Percentiles rank a stretch among this genome's conserved stretches.
These are phyloP conservation scores for Aptenodytes patagonicus DNA, from an alignment of 2,113 vertebrate species.

Conservation along the genomic window DNA sequence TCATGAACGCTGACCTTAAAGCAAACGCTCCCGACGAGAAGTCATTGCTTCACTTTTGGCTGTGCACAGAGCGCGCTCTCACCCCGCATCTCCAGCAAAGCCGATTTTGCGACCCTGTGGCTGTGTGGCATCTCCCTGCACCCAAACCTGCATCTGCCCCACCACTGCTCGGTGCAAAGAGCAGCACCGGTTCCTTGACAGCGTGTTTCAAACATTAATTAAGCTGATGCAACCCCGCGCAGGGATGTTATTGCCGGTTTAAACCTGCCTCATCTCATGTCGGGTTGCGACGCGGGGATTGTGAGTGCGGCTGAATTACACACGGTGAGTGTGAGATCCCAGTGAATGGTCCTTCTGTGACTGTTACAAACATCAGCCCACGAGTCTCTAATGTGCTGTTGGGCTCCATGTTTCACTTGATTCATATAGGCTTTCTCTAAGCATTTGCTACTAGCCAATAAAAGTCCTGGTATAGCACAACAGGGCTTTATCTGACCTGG, in stretches of 20 bases:
- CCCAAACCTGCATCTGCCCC: background rate
- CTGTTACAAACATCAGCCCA: background rate
- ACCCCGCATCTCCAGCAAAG: background rate
- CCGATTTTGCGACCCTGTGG: rapidly evolving
- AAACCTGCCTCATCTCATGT: rapidly evolving
- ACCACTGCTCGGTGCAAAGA: background rate
- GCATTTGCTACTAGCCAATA: background rate
- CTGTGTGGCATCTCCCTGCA: background rate
- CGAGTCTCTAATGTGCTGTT: background rate
- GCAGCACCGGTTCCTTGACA: background rate
- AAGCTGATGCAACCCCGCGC: background rate
- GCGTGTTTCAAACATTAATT: background rate
- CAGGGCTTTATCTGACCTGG: background rate
- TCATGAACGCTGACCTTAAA: background rate
- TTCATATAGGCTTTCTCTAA: background rate
- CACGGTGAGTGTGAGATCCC: background rate
- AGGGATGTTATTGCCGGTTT: background rate
- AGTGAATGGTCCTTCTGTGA: background rate
- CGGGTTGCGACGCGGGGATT: background rate
- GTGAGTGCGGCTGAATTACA: background rate
- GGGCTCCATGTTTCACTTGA: background rate
- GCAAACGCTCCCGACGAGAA: rapidly evolving
- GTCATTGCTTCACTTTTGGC: background rate
- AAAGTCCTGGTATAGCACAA: background rate
- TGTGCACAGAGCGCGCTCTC: rapidly evolving